These are phyloP conservation scores for Nyleta sp. DNA, from an alignment of 2,888 invertebrate genomes.

Conservation along the genomic window DNA sequence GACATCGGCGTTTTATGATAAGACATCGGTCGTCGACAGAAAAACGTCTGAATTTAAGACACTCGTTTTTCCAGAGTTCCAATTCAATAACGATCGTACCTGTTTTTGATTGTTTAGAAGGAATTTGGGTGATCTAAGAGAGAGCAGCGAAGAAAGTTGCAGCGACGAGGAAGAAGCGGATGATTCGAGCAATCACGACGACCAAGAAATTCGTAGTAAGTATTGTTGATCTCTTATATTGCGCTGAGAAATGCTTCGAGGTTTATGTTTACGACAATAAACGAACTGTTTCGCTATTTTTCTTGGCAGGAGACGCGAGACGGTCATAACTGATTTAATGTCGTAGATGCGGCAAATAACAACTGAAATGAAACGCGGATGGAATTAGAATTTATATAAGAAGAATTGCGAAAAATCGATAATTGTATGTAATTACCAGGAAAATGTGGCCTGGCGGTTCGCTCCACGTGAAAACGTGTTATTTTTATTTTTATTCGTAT, in stretches of 20 bases:
- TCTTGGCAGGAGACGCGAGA: conserved; percentile 29
- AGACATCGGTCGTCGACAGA: no score
- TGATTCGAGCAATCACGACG: conserved; percentile 45
- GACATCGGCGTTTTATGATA: no score
- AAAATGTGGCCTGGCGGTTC: not conserved
- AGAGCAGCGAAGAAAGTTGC: conserved; percentile 63
- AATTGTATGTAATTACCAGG: no score
- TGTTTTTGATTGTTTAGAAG: conserved; percentile 47
- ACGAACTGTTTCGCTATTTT: conserved; percentile 31
- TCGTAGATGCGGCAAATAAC: conserved; percentile 6
- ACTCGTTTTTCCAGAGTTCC: no score
- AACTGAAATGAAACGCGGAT: conserved; percentile 3
- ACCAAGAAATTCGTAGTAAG: conserved; percentile 50
- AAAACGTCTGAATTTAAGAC: no score
- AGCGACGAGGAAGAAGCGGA: conserved; percentile 65
- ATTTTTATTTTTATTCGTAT: not conserved
- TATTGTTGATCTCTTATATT: conserved; percentile 22
- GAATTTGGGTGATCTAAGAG: conserved; percentile 58
- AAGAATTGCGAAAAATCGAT: conserved; percentile 10
- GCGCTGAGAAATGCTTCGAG: not conserved
- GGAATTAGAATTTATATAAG: conserved; percentile 5
- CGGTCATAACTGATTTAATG: conserved; percentile 22
- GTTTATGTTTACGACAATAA: conserved; percentile 33
- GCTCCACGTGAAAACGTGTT: not conserved
- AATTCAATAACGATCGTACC: no score